phyloP scores from a whole-genome alignment of 2,888 invertebrate genomes.

The Chrysotoxum bicinctum region DNA sequence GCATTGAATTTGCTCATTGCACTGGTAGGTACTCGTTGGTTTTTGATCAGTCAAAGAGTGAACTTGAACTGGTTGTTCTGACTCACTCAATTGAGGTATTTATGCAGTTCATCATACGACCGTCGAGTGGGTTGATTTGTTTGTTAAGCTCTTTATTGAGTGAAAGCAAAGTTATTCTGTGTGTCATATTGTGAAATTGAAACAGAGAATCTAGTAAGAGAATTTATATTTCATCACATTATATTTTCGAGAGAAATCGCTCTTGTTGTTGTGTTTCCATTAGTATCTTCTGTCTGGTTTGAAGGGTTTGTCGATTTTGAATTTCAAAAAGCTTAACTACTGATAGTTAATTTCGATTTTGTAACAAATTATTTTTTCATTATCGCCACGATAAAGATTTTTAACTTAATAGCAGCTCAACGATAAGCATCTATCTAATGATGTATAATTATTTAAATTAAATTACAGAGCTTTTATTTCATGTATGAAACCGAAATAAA shows the following conservation, averaged over 20 bases:
- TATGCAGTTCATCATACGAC: not conserved
- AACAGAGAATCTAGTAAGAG: not conserved
- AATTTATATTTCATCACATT: not conserved
- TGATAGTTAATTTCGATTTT: too few relatives aligned
- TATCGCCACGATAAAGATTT: too few relatives aligned
- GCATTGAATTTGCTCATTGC: conserved; percentile 14
- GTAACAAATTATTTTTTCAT: too few relatives aligned
- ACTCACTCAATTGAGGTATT: not conserved
- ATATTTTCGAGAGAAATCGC: not conserved
- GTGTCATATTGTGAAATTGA: not conserved
- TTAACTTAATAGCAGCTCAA: too few relatives aligned
- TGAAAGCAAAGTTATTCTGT: not conserved
- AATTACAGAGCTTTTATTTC: too few relatives aligned
- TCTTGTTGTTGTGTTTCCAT: not conserved
- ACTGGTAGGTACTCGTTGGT: not conserved
- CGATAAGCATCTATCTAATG: not conserved
- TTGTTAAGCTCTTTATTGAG: not conserved
- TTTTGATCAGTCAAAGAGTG: not conserved
- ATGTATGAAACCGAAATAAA: too few relatives aligned
- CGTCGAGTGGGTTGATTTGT: not conserved
- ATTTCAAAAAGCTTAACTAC: too few relatives aligned
- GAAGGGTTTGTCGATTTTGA: not conserved
- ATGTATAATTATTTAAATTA: not conserved
- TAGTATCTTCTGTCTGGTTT: not conserved
- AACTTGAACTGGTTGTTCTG: not conserved